Conservation (phyloP, 1,140 invertebrate genomes). For the Pissodes strobi region DNA sequence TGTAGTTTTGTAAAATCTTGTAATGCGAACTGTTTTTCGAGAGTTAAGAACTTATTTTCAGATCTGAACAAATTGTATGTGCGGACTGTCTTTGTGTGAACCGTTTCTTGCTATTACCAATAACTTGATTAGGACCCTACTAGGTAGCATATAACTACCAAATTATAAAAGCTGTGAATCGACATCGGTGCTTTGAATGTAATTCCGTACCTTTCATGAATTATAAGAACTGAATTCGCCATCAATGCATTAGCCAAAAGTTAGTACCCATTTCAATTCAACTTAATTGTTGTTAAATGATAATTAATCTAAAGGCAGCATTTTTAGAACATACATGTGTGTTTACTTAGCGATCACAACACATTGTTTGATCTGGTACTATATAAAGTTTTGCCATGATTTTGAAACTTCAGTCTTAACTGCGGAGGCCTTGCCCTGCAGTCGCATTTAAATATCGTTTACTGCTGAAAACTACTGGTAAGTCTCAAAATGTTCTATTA, state of each 20-base stretch:
- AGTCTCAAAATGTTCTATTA: constrained; percentile 12
- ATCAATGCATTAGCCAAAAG: constrained; percentile 1
- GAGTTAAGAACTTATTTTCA: no score
- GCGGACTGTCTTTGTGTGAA: no score
- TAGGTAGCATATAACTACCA: no score
- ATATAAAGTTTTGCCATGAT: constrained; percentile 41
- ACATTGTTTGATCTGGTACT: constrained; percentile 35
- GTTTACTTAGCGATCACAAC: constrained; percentile 38
- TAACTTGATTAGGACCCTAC: no score
- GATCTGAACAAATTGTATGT: no score
- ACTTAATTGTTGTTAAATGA: constrained; percentile 35
- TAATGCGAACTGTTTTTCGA: no score
- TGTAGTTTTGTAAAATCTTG: no score
- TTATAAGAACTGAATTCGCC: not conserved
- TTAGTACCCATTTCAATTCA: constrained; percentile 22
- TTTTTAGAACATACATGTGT: constrained; percentile 33
- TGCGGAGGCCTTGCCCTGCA: constrained; percentile 36
- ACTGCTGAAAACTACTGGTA: constrained; percentile 36
- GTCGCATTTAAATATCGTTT: constrained; percentile 24
- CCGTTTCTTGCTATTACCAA: no score
- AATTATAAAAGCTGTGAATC: no score
- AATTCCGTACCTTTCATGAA: no score
- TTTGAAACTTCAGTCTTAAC: constrained; percentile 36
- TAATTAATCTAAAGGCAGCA: constrained; percentile 36
- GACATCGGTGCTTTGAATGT: no score